Conservation (phyloP, 1,140 invertebrate genomes). For the Neodiprion lecontei region DNA sequence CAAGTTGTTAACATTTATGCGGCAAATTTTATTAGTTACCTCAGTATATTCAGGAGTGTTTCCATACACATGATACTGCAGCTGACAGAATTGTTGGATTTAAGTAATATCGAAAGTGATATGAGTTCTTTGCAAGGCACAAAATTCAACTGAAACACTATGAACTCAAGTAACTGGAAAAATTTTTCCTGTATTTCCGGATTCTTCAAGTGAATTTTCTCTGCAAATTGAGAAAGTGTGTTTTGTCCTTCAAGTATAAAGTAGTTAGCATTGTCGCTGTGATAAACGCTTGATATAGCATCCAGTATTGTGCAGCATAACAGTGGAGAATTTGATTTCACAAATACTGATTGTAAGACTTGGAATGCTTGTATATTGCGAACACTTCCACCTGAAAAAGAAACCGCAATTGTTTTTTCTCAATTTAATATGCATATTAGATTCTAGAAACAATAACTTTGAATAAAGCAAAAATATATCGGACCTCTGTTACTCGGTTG, state of each 20-base stretch:
- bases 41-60: constrained; percentile 86
- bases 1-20: not conserved
- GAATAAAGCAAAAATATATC: constrained; percentile 9
- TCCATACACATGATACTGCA: constrained; percentile 91
- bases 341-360: constrained; percentile 92
- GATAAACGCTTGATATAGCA: constrained; percentile 95
- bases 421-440: constrained; percentile 1
- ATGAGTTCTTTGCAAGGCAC: constrained; percentile 99
- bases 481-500: constrained; percentile 88
- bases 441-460: not conserved
- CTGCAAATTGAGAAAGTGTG: constrained; percentile 94
- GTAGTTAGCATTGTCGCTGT: constrained; percentile 98
- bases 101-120: constrained; percentile 90
- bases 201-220: constrained; percentile 91
- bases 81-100: constrained; percentile 77
- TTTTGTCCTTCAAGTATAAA: constrained; percentile 97
- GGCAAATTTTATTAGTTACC: constrained; percentile 58
- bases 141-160: constrained; percentile 97
- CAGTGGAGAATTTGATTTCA: constrained; percentile 84
- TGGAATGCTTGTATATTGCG: constrained; percentile 95
- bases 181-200: constrained; percentile 94
- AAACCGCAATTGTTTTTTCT: constrained; percentile 15
- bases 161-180: constrained; percentile 94
- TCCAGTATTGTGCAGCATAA: constrained; percentile 92
- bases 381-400: constrained; percentile 71